phyloP scores from a whole-genome alignment of 2,888 invertebrate species.

The Limenitis camilla region DNA sequence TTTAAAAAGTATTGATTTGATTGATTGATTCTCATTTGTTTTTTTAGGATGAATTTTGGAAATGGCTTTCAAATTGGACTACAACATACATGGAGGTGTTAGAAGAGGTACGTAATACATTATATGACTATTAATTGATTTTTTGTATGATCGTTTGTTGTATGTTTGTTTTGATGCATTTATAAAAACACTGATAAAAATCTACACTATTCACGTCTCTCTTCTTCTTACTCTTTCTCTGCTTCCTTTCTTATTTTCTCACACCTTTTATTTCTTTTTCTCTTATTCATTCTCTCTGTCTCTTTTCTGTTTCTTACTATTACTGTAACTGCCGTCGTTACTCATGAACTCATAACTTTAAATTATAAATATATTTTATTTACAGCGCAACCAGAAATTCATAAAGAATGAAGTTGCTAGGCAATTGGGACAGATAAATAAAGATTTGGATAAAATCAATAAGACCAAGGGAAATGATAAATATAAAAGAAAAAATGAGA shows the following conservation, averaged over 20 bases:
- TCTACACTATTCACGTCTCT: too few relatives aligned
- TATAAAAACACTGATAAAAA: too few relatives aligned
- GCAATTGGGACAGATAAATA: constrained; percentile 7
- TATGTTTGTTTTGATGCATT: too few relatives aligned
- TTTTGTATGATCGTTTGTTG: too few relatives aligned
- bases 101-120: constrained; percentile 16
- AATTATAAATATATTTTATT: neutral
- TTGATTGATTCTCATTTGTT: neutral
- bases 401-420: constrained; percentile 21
- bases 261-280: too few relatives aligned
- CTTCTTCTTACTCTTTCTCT: too few relatives aligned
- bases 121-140: neutral
- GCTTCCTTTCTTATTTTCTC: too few relatives aligned
- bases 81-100: constrained; percentile 19
- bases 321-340: too few relatives aligned
- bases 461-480: neutral
- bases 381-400: constrained; percentile 14
- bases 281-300: too few relatives aligned
- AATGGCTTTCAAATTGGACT: constrained; percentile 27
- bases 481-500: neutral
- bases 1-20: neutral
- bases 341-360: too few relatives aligned
- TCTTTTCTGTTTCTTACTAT: neutral
- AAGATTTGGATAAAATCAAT: neutral
- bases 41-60: constrained; percentile 26